Percentiles rank a stretch among this genome's conserved stretches.
phyloP scores from a whole-genome alignment of 1,140 invertebrate species.

The Meloidogyne chitwoodi region DNA sequence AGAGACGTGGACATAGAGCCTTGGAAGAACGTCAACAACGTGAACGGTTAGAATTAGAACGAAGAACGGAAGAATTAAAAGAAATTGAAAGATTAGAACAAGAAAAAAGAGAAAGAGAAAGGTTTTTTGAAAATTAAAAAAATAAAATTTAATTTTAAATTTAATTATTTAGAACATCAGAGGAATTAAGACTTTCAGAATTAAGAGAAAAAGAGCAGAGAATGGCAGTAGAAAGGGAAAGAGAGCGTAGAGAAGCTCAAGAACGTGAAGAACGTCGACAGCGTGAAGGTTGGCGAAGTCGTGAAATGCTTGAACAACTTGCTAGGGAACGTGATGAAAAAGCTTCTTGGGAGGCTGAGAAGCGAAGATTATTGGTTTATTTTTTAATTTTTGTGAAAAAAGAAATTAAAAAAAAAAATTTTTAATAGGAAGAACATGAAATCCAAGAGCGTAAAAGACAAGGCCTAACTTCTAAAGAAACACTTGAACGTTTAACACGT shows the following conservation, averaged over 20 bases:
- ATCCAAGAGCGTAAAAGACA: constrained; percentile 33
- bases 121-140: too few species aligned
- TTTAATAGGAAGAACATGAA: constrained; percentile 12
- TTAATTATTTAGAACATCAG: constrained; percentile 30
- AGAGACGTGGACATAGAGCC: constrained; percentile 38
- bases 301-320: constrained; percentile 48
- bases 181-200: constrained; percentile 49
- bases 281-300: constrained; percentile 44
- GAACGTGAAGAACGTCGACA: constrained; percentile 30
- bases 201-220: constrained; percentile 46
- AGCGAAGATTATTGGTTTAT: constrained; percentile 33
- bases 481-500: constrained; percentile 53
- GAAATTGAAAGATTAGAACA: constrained; percentile 41
- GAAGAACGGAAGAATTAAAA: constrained; percentile 43
- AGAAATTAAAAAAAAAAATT: neutral
- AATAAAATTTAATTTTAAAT: too few species aligned
- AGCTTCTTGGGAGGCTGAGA: constrained; percentile 51
- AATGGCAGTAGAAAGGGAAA: constrained; percentile 46
- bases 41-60: constrained; percentile 41
- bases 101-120: constrained; percentile 42
- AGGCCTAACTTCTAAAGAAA: constrained; percentile 55
- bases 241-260: constrained; percentile 39
- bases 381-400: neutral
- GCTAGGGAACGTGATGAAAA: constrained; percentile 51
- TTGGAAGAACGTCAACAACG: constrained; percentile 37